A percentile compares a stretch with the other conserved stretches of the same genome.
phyloP scores from a whole-genome alignment of 2,888 invertebrate species.

The Nasonovia ribisnigri region DNA sequence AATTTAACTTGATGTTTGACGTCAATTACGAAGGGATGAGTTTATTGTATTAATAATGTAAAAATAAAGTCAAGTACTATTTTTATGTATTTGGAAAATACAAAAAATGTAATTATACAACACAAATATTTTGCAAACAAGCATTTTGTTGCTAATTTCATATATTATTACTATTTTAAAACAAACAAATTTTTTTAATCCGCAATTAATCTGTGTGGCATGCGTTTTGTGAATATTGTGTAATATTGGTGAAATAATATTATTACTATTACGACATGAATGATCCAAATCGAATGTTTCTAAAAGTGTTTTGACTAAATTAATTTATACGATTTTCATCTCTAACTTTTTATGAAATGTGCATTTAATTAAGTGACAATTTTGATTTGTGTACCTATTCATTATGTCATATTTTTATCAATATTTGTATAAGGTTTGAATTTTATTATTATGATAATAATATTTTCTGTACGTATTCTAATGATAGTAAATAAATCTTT shows the following conservation, averaged over 20 bases:
- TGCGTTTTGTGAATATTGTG: neutral
- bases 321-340: neutral
- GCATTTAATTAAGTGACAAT: neutral
- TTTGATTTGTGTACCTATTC: neutral
- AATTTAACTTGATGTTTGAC: neutral
- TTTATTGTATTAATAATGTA: neutral
- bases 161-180: neutral
- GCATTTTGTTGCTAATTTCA: neutral
- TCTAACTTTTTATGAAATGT: neutral
- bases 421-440: neutral
- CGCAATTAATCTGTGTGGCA: neutral
- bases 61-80: neutral
- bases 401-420: neutral
- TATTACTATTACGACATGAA: neutral
- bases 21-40: neutral
- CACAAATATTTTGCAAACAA: slow-evolving; percentile 19
- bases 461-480: neutral
- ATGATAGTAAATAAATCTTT: neutral
- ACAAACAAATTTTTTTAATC: neutral
- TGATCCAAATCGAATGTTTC: neutral
- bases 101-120: neutral
- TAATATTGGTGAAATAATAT: neutral
- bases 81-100: neutral
- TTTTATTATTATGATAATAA: neutral
- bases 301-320: neutral